Percentiles rank a stretch among this genome's conserved stretches.
Evolutionary conservation across 2,888 invertebrate species (phyloP).

Genomic region (Drosophila meridiana): DNA sequence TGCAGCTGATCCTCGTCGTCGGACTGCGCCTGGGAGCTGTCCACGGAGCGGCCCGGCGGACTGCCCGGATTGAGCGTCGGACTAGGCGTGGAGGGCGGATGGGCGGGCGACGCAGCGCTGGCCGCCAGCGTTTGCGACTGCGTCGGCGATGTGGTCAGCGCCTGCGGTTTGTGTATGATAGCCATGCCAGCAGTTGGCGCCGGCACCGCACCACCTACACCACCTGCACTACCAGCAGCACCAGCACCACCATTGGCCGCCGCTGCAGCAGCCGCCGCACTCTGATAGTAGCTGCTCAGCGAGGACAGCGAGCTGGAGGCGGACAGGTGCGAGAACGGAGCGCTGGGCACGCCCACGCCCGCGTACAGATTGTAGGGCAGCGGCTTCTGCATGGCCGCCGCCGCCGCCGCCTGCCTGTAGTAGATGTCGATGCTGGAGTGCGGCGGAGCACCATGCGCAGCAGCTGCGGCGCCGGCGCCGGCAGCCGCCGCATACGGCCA

Average conservation of each 20-base stretch:
- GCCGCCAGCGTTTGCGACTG: conserved; percentile 20
- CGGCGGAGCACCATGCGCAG: conserved; percentile 86
- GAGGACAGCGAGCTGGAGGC: conserved; percentile 89
- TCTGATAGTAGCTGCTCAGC: conserved; percentile 87
- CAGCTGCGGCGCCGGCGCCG: conserved; percentile 75
- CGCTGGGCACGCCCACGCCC: conserved; percentile 85
- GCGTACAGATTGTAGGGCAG: conserved; percentile 89
- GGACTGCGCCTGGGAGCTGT: conserved; percentile 84
- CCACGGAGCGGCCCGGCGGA: conserved; percentile 84
- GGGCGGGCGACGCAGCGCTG: conserved; percentile 40
- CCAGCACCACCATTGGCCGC: conserved; percentile 33
- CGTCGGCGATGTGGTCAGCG: conserved; percentile 45
- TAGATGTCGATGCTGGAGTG: conserved; percentile 90
- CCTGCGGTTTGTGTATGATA: conserved; percentile 48
- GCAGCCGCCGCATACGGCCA: conserved; percentile 88
- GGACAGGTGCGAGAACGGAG: conserved; percentile 85
- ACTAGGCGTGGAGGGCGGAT: conserved; percentile 82
- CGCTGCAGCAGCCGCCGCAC: conserved; percentile 72
- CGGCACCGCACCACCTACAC: conserved; percentile 12
- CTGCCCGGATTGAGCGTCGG: conserved; percentile 85
- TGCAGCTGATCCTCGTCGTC: conserved; percentile 85
- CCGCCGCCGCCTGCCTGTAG: conserved; percentile 92
- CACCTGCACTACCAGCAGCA: conserved; percentile 19
- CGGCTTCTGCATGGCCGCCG: conserved; percentile 94
- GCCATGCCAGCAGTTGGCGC: conserved; percentile 28